Evolutionary conservation across 2,797 vertebrate genomes (phyloP), one percentile per base, ranked within the genome.

Genomic region (Gymnoscopelus microlampas): DNA sequence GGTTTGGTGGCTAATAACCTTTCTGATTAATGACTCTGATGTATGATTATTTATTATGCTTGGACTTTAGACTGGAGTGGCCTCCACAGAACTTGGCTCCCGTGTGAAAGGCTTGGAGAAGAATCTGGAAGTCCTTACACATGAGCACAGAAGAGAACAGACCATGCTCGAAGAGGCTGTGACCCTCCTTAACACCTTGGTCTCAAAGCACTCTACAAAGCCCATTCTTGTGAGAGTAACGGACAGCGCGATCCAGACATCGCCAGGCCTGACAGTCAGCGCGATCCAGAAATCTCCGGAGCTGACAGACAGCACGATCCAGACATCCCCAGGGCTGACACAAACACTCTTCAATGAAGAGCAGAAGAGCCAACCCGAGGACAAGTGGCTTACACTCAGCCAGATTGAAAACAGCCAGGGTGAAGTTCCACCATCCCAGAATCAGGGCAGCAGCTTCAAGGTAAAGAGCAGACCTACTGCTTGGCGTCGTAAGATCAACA

Each of bases 131-230:
- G 64, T 63, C 76, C 58, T 94, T 7, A 89, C 71, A 87, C 71
- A 81, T 47, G 89, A 92, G 50, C 92, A 91, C 15, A 68, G 74
- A 61, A 87, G 76, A 78, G 87, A 90, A 53, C 79, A 76, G 48
- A 72, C 78, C 53, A 82, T 87, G 77, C 74, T 94, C 3, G 83
- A 86, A 73, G 86, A 94, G 71, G 87, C 88, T 47, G 66, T 93
- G 70, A 88, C 88, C 44, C 75, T 90, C 66, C 87, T 94, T 53
- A 78, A 48, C 29, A 69, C 74, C 19, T 81, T 93, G 26, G 82
- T 84, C 55, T 83, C 88, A 5, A 71, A 86, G 68, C 71, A 85
- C 12, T 79, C 83, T 56, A 50, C 67, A 58, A 82, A 79, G 79
- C 50, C 29, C 5, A 49, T 51, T n/a, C 12, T 80, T 24, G 66